Evolutionary conservation across 2,113 vertebrate species (phyloP).

Genomic region (Pelodiscus sinensis): DNA sequence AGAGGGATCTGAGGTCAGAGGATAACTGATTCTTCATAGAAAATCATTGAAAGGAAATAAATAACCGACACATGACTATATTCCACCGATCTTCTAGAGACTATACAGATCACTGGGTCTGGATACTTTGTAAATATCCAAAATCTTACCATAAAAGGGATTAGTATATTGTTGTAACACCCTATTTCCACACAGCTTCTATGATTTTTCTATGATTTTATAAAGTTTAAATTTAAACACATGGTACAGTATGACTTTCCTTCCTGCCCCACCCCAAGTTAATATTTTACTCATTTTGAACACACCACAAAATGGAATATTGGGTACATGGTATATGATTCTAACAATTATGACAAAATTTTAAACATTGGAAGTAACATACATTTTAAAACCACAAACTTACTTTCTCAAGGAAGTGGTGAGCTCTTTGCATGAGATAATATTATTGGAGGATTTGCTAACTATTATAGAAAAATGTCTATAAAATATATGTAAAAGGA

Average conservation of each 20-base stretch:
- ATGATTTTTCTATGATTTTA: not conserved
- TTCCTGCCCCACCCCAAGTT: not conserved
- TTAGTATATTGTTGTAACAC: not conserved
- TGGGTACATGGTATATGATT: not conserved
- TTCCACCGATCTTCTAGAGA: too few species aligned
- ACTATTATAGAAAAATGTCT: not conserved
- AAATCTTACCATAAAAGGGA: not conserved
- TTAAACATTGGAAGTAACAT: not conserved
- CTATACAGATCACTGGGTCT: not conserved
- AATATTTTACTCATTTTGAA: not conserved
- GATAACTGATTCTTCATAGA: slow-evolving; percentile 44
- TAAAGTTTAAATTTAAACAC: not conserved
- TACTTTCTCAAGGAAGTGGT: not conserved
- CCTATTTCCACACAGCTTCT: not conserved
- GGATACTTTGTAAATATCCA: slow-evolving; percentile 1
- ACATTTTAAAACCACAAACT: not conserved
- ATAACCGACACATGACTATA: slow-evolving; percentile 19
- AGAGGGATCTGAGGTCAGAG: slow-evolving; percentile 34
- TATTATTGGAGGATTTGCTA: not conserved
- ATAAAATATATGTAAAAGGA: not conserved
- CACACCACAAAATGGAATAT: not conserved
- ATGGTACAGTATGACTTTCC: not conserved
- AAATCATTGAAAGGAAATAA: slow-evolving; percentile 58
- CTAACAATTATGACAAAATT: not conserved
- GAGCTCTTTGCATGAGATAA: not conserved